Percentiles rank a stretch among this genome's conserved stretches.
Conservation (phyloP, 2,797 vertebrate genomes). For the Apodemus agrarius region DNA sequence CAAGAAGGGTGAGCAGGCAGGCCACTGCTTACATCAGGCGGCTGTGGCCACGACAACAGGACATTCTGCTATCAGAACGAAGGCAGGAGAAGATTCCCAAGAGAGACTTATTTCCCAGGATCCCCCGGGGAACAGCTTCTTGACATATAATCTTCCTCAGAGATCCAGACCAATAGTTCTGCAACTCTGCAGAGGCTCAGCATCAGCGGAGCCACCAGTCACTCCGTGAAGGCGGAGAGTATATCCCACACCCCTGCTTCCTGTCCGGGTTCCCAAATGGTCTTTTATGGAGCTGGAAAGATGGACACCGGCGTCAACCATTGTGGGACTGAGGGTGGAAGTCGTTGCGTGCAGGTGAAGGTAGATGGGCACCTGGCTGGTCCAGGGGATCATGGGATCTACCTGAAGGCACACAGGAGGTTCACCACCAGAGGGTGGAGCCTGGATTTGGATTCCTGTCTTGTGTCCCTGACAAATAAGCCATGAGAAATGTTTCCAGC, state of each 20-base stretch:
- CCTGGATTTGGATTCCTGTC: neutral
- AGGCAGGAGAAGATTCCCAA: neutral
- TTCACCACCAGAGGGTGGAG: neutral
- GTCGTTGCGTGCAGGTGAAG: neutral
- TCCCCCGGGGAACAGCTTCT: neutral
- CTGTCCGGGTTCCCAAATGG: neutral
- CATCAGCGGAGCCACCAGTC: neutral
- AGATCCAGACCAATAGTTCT: neutral
- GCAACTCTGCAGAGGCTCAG: neutral
- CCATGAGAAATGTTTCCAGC: constrained; percentile 17
- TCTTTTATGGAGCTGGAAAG: neutral
- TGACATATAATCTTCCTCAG: neutral
- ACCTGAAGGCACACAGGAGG: neutral
- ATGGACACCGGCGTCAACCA: neutral
- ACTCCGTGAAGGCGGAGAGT: neutral
- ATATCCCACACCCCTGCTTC: neutral
- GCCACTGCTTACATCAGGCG: neutral
- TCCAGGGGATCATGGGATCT: neutral
- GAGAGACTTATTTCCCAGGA: neutral
- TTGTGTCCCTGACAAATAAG: neutral
- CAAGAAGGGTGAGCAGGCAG: neutral
- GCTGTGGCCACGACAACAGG: neutral
- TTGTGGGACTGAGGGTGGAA: neutral
- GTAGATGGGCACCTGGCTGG: neutral
- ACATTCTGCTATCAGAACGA: neutral